Evolutionary conservation across 2,888 invertebrate genomes (phyloP).

Genomic region (Megaustenia siamemsis): DNA sequence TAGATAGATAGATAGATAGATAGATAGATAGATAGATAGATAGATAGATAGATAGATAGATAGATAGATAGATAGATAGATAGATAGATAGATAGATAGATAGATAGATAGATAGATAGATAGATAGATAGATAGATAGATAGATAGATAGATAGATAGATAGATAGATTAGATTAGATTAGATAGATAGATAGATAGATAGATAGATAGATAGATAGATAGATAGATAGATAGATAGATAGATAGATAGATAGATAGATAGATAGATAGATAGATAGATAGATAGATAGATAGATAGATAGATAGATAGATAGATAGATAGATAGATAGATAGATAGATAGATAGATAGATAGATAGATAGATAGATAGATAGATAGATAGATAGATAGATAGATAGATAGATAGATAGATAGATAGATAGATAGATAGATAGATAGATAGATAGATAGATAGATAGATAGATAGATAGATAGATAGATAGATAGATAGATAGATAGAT

Average conservation of each 20-base stretch:
- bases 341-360: not conserved
- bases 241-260: not conserved
- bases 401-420: too few relatives aligned
- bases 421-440: too few relatives aligned
- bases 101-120: too few relatives aligned
- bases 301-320: not conserved
- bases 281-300: not conserved
- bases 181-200: not conserved
- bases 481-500: not conserved
- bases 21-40: too few relatives aligned
- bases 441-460: not conserved
- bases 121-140: too few relatives aligned
- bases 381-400: not conserved
- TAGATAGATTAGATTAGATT: not conserved
- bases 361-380: constrained; percentile 10
- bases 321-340: not conserved
- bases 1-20: too few relatives aligned
- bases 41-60: too few relatives aligned
- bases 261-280: not conserved
- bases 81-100: too few relatives aligned
- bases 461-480: constrained; percentile 15
- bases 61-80: too few relatives aligned
- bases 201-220: not conserved
- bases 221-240: constrained; percentile 5
- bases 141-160: not conserved